phyloP scores from a whole-genome alignment of 2,888 invertebrate species.

The Schizotus pectinicornis region DNA sequence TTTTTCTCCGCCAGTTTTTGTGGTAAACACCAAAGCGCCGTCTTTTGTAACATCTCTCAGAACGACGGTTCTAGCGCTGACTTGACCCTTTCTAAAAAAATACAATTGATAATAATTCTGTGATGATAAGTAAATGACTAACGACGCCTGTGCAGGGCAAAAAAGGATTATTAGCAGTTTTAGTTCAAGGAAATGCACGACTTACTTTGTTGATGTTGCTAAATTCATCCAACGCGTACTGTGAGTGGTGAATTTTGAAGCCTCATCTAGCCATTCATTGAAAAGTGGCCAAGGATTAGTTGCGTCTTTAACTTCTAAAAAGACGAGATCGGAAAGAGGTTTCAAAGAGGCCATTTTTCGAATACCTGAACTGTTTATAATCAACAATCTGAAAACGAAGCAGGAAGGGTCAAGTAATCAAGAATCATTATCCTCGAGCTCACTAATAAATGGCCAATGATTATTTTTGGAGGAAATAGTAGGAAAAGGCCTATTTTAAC shows the following conservation, averaged over 20 bases:
- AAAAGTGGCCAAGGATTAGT: slow-evolving; percentile 58
- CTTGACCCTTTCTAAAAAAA: slow-evolving; percentile 53
- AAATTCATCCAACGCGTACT: slow-evolving; percentile 50
- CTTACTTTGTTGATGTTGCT: slow-evolving; percentile 57
- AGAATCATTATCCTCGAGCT: no score
- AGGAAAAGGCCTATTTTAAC: no score
- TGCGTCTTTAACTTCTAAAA: slow-evolving; percentile 51
- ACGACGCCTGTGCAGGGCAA: no score
- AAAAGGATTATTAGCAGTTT: background rate
- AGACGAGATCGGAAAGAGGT: slow-evolving; percentile 52
- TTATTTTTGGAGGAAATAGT: no score
- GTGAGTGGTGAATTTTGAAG: slow-evolving; percentile 33
- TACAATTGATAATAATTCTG: background rate
- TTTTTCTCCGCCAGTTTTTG: slow-evolving; percentile 59
- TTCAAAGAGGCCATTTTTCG: background rate
- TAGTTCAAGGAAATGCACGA: background rate
- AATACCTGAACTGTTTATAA: no score
- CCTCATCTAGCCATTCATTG: slow-evolving; percentile 57
- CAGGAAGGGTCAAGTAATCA: no score
- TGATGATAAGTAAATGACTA: no score
- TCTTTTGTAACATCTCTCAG: slow-evolving; percentile 55
- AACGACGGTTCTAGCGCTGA: slow-evolving; percentile 48
- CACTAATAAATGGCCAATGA: no score
- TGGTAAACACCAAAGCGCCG: slow-evolving; percentile 60
- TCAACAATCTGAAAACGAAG: no score